Evolutionary conservation across 2,797 vertebrate genomes (phyloP), one percentile per base, ranked within the genome.

Genomic region (Sebastolobus alascanus): DNA sequence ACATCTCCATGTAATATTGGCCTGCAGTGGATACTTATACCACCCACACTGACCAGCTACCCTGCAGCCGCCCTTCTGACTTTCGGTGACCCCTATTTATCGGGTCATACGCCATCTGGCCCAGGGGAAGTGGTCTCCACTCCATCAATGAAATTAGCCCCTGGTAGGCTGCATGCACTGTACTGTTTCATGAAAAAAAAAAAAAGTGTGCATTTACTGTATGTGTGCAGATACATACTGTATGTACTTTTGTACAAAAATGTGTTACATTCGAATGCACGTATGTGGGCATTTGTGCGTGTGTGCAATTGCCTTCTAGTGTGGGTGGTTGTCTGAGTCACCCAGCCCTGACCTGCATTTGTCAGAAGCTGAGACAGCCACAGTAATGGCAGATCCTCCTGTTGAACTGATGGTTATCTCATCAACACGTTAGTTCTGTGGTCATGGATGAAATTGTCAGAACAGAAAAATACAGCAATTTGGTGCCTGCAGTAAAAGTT

Each of bases 21-120:
- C 38, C 40, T 61, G 43, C 43, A 37, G 13, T 67, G 72, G 64
- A 71, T 59, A 16, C 22, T 80, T 5, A 27, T 87, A 77, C 90
- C 90, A 90, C 86, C 89, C 86, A 92, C 87, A 38, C 27, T 71
- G 83, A 63, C 38, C 73, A 9, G 71, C 77, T 71, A 60, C 80
- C 85, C 84, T 31, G 55, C 83, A 67, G 82, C 68, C 40, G 69
- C 76, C 88, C 87, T 35, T 64, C 74, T 88, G 91, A 93, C 91
- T 87, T 46, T 8, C 11, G 4, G 37, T 77, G 86, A 90, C 86
- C 90, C 87, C 83, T 56, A 90, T 92, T 89, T 87, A 90, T 92
- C 77, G 61, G 87, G 89, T 91, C 87, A 79, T 75, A 60, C 84
- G 87, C 80, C 89, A 90, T 90, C 86, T 91, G 91, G 88, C 68